These are phyloP conservation scores for Lepidotrigona ventralis DNA, from an alignment of 1,140 invertebrate genomes.

Conservation along the genomic window DNA sequence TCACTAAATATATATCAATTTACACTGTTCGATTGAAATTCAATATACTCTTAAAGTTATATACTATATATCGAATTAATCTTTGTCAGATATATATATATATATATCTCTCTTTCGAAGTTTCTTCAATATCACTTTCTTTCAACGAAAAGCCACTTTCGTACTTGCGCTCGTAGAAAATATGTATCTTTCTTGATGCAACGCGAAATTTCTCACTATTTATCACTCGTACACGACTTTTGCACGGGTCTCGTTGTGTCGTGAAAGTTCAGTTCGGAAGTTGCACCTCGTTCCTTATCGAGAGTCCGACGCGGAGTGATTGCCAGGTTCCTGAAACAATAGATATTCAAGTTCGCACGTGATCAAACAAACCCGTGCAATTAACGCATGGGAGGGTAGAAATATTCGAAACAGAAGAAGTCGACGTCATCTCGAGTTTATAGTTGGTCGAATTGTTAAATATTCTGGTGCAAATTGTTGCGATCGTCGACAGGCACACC, in stretches of 20 bases:
- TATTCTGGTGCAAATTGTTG: neutral
- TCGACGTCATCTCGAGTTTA: neutral
- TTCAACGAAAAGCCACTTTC: neutral
- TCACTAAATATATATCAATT: neutral
- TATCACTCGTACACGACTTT: too few relatives aligned
- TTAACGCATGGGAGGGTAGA: neutral
- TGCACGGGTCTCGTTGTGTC: neutral
- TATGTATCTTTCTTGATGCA: neutral
- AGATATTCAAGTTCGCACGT: neutral
- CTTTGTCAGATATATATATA: too few relatives aligned
- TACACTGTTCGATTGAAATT: neutral
- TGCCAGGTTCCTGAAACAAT: constrained; percentile 27
- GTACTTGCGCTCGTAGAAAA: too few relatives aligned
- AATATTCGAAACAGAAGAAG: neutral
- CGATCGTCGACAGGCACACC: neutral
- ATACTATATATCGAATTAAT: neutral
- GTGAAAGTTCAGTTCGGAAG: too few relatives aligned
- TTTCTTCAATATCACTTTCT: neutral
- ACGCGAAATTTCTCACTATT: neutral
- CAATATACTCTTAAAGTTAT: neutral
- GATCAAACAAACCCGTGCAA: too few relatives aligned
- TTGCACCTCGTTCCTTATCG: constrained; percentile 22
- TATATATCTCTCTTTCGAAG: neutral
- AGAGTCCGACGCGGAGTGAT: constrained; percentile 2
- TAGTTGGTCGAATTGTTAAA: neutral